Evolutionary conservation across 2,797 vertebrate species (phyloP), one percentile per base, ranked within the genome.

Genomic region (Falco cherrug): DNA sequence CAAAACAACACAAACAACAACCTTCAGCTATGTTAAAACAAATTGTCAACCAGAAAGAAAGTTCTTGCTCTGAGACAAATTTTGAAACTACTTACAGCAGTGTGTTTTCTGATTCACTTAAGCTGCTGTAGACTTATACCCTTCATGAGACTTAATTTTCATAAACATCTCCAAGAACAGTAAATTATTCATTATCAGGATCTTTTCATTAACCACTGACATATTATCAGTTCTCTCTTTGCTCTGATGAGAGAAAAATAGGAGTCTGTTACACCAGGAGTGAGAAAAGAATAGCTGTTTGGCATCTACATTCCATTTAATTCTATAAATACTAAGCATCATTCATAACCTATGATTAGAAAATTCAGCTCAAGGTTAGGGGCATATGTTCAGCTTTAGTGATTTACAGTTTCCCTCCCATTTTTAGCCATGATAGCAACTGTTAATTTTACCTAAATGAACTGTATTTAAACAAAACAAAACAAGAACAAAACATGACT

Each of bases 171-270:
- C 84, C 78, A 89, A 75, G 91, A 95, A 96, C 89, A 95, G 88
- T 89, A 93, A 93, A 95, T 96, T 95, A 94, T 93, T 96, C 75
- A 94, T 93, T 95, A 95, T 51, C 53, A 78, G 93, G 93, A 94
- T 91, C 83, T 96, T 88, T 96, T 88, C 73, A 92, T 92, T 97
- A 95, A 81, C 81, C 37, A 71, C 60, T 87, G 64, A 64, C 75
- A 84, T 94, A 69, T 73, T 94, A 90, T 60, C 87, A 85, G 60
- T 64, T 92, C 75, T 85, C 60, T 87, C 25, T 89, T 50, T 74
- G 35, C 59, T 89, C 60, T 60, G 11, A 83, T 68, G 78, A 89
- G 81, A 86, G 64, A 83, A 87, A 94, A 94, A 89, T 39, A 83
- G 16, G 54, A 83, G 9, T 77, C 73, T 89, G n/a, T 87, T 91